A percentile compares a stretch with the other conserved stretches of the same genome.
These are phyloP conservation scores for Fulica atra DNA, from an alignment of 2,113 vertebrate species.

Conservation along the genomic window DNA sequence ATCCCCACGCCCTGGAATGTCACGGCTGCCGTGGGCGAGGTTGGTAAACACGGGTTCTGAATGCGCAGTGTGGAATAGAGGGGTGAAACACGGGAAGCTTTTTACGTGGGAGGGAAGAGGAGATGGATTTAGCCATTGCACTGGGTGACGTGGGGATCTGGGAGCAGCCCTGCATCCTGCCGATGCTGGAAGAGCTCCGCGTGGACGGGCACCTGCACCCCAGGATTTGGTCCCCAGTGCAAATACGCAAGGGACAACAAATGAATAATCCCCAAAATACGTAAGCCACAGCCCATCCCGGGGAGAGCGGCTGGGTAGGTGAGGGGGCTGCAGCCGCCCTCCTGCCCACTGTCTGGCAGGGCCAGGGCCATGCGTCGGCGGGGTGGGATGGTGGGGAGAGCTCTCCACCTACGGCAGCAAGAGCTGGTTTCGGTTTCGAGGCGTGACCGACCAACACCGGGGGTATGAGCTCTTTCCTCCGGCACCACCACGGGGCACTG, in stretches of 20 bases:
- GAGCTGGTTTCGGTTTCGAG: conserved; percentile 28
- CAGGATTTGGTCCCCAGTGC: neutral
- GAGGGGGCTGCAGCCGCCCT: neutral
- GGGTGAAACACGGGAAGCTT: neutral
- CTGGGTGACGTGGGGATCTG: neutral
- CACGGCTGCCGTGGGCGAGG: accelerated
- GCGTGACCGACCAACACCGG: neutral
- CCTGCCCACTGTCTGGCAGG: neutral
- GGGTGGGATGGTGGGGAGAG: conserved; percentile 8
- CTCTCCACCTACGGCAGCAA: conserved; percentile 37
- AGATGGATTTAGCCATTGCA: too few species aligned
- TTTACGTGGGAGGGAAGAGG: neutral
- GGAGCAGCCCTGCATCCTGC: too few species aligned
- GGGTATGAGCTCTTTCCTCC: neutral
- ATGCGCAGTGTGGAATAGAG: accelerated
- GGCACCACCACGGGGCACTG: accelerated
- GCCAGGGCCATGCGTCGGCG: neutral
- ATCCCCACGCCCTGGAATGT: neutral
- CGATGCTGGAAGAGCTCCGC: neutral
- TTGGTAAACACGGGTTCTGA: neutral
- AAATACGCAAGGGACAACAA: too few species aligned
- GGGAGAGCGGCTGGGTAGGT: neutral
- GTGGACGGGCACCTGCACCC: neutral
- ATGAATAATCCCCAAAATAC: neutral
- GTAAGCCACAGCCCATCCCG: neutral